Base-by-base conservation (phyloP, 2,797 vertebrate genomes). In the Micropoecilia bifurca region DNA sequence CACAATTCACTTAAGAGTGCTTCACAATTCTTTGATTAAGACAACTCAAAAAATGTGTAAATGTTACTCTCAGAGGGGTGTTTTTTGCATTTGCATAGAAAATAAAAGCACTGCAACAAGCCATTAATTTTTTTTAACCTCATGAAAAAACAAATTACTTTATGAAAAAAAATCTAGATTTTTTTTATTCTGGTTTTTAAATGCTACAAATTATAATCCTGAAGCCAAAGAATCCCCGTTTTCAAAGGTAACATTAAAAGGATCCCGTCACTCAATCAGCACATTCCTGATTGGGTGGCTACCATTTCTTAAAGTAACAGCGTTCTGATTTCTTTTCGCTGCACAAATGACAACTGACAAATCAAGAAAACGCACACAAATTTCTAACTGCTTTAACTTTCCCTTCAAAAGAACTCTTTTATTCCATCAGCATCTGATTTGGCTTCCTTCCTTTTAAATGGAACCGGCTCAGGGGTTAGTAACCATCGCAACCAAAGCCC, bases 401-500 rank as follows among this genome's bases (percentile, higher is more conserved):
- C 71, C 66, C 77, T 73, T 75, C 76, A 82, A 63, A 63, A 91
- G 83, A 81, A 84, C 86, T 87, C 83, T 87, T 79, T 86, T 90
- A 25, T 88, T 89, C 88, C 90, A 90, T 88, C 92, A 93, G 93
- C 91, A 94, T 93, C 95, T 93, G 90, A 93, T 94, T 92, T 90
- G 80, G 90, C 91, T 92, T 92, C 91, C 93, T 95, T 90, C 91
- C 91, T 95, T 85, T 91, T 88, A 87, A 94, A 91, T 82, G 84
- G 87, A 91, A 88, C 83, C 89, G 93, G 93, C 93, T 94, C 94
- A 94, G 95, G 94, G 90, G 92, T 91, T 93, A 87, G 95, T 96
- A 95, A 94, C 94, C 93, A 95, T 94, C 93, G 94, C 91, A 96
- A 96, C 93, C 79, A 78, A 28, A 61, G 66, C 90, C 94, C 96